A percentile compares a stretch with the other conserved stretches of the same genome.
phyloP scores from a whole-genome alignment of 2,113 vertebrate genomes.

The Sinocyclocheilus grahami region DNA sequence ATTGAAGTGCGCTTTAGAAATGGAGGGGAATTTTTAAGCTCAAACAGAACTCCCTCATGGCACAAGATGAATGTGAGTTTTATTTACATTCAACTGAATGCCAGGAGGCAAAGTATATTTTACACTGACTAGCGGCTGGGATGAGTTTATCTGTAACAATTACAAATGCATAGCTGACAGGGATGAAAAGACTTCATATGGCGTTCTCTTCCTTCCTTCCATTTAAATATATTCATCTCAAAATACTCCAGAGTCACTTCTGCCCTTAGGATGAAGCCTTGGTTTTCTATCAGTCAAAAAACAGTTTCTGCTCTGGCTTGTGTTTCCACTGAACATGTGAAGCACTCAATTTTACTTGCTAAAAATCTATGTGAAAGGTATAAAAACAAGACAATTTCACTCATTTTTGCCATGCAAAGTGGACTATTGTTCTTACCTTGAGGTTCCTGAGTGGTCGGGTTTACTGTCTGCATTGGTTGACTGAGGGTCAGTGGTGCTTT shows the following conservation, averaged over 20 bases:
- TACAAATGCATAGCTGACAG: conserved; percentile 29
- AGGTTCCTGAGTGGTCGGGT: conserved; percentile 62
- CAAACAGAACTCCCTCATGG: conserved; percentile 19
- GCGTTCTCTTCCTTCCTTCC: background rate
- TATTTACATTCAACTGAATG: conserved; percentile 23
- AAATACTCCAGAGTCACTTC: background rate
- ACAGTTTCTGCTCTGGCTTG: background rate
- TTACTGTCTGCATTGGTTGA: conserved; percentile 82
- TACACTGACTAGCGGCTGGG: conserved; percentile 16
- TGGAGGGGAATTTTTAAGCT: conserved; percentile 8
- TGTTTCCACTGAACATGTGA: background rate
- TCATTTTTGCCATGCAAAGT: background rate
- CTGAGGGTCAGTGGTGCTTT: conserved; percentile 80
- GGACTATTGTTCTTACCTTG: conserved; percentile 17
- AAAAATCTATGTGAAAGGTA: background rate
- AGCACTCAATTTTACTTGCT: background rate
- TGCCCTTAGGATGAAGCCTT: conserved; percentile 9
- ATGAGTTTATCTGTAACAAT: conserved; percentile 29
- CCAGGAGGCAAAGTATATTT: conserved; percentile 21
- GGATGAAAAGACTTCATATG: conserved; percentile 13
- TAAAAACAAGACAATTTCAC: background rate
- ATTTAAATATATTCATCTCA: conserved; percentile 13
- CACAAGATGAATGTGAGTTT: conserved; percentile 26
- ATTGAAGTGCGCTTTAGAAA: conserved; percentile 19
- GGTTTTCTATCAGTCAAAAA: background rate